A percentile compares a stretch with the other conserved stretches of the same genome.
Conservation (phyloP, 2,888 invertebrate species). For the Polyploca ridens region DNA sequence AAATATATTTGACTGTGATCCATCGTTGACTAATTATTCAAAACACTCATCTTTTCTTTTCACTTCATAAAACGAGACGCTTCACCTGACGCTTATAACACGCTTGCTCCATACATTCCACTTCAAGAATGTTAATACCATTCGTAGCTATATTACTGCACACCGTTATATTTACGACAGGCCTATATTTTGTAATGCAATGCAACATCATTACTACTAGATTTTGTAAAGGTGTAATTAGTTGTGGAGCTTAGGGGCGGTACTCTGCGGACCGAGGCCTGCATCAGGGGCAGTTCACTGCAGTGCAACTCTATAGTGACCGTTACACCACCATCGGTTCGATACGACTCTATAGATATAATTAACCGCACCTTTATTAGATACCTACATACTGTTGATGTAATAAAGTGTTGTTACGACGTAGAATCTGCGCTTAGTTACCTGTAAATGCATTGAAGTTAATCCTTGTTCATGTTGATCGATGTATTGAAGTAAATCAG, state of each 20-base stretch:
- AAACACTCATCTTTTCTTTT: not conserved
- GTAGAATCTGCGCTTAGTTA: too few relatives aligned
- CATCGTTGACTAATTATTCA: not conserved
- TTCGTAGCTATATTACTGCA: conserved; percentile 27
- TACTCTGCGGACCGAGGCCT: conserved; percentile 23
- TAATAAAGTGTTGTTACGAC: not conserved
- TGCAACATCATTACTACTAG: conserved; percentile 37
- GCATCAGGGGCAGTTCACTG: conserved; percentile 32
- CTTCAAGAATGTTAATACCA: conserved; percentile 39
- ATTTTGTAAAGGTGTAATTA: conserved; percentile 55
- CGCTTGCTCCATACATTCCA: not conserved
- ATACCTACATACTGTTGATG: not conserved
- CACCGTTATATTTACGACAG: conserved; percentile 30
- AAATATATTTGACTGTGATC: too few relatives aligned
- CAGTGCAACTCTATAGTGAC: conserved; percentile 36
- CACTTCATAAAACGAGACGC: not conserved
- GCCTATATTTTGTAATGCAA: conserved; percentile 22
- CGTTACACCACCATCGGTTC: conserved; percentile 37
- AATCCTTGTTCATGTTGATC: not conserved
- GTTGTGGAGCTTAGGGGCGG: conserved; percentile 52
- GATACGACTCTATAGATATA: not conserved
- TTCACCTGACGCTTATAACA: not conserved
- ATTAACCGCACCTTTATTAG: conserved; percentile 3
- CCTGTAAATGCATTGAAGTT: not conserved
- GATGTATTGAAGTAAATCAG: not conserved